Percentiles rank a stretch among this genome's conserved stretches.
Evolutionary conservation across 2,797 vertebrate species (phyloP).

Genomic region (Muraenolepis orangiensis): DNA sequence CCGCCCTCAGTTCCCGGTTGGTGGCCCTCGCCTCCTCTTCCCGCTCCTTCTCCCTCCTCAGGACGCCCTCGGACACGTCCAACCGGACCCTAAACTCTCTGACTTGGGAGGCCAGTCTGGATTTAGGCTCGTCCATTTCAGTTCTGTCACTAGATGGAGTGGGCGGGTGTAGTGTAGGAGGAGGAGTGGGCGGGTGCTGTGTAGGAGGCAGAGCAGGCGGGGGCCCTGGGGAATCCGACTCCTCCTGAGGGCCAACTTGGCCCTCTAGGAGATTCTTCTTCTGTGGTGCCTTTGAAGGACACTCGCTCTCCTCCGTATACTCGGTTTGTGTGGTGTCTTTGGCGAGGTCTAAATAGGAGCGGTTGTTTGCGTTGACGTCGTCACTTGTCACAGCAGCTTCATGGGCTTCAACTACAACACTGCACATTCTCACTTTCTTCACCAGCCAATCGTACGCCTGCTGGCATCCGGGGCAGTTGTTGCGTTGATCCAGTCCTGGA

Average conservation of each 20-base stretch:
- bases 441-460: conserved; percentile 51
- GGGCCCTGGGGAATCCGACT: conserved; percentile 10
- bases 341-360: background rate
- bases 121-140: conserved; percentile 52
- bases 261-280: conserved; percentile 2
- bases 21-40: conserved; percentile 45
- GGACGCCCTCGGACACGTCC: conserved; percentile 48
- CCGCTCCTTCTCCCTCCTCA: conserved; percentile 48
- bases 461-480: conserved; percentile 73
- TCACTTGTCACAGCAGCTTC: conserved; percentile 34
- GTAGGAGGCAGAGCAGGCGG: background rate
- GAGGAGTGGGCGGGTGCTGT: background rate
- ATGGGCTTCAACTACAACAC: conserved; percentile 58
- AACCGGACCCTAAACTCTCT: conserved; percentile 60
- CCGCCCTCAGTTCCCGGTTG: conserved; percentile 56
- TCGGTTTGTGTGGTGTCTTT: background rate
- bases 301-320: background rate
- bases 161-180: background rate
- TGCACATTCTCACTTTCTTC: conserved; percentile 63
- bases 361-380: background rate
- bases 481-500: conserved; percentile 56
- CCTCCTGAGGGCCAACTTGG: conserved; percentile 25
- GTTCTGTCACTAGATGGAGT: conserved; percentile 17
- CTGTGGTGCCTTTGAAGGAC: background rate
- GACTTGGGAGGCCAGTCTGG: conserved; percentile 54